Conservation (phyloP, 2,113 vertebrate genomes). For the Bostrychus sinensis region DNA sequence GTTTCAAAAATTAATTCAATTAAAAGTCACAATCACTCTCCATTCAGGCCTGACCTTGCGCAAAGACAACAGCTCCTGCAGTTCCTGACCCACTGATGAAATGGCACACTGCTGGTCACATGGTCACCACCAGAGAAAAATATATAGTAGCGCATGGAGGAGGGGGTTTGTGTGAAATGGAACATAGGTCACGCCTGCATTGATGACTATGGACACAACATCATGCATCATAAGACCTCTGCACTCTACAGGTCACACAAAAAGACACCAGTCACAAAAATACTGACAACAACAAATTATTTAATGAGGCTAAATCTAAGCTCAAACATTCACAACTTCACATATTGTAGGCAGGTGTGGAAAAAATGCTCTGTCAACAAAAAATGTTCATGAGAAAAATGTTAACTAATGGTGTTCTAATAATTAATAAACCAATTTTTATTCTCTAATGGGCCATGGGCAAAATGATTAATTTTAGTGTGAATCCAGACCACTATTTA, state of each 20-base stretch:
- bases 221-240: constrained; percentile 6
- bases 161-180: constrained; percentile 54
- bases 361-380: too few species aligned
- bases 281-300: not conserved
- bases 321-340: too few species aligned
- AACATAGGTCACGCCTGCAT: constrained; percentile 63
- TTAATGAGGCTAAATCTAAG: too few species aligned
- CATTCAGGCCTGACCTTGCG: not conserved
- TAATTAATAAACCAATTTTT: too few species aligned
- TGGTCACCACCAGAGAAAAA: constrained; percentile 36
- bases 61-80: constrained; percentile 16
- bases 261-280: not conserved
- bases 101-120: constrained; percentile 53
- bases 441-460: too few species aligned
- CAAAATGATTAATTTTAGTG: too few species aligned
- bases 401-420: too few species aligned
- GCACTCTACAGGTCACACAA: constrained; percentile 12
- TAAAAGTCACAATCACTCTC: not conserved
- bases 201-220: constrained; percentile 19
- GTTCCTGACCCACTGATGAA: constrained; percentile 44
- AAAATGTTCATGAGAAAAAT: too few species aligned
- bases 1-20: not conserved
- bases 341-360: too few species aligned
- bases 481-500: too few species aligned
- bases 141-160: constrained; percentile 29